Evolutionary conservation across 2,888 invertebrate species (phyloP), one percentile per base, ranked within the genome.

Genomic region (Philereme transversata): DNA sequence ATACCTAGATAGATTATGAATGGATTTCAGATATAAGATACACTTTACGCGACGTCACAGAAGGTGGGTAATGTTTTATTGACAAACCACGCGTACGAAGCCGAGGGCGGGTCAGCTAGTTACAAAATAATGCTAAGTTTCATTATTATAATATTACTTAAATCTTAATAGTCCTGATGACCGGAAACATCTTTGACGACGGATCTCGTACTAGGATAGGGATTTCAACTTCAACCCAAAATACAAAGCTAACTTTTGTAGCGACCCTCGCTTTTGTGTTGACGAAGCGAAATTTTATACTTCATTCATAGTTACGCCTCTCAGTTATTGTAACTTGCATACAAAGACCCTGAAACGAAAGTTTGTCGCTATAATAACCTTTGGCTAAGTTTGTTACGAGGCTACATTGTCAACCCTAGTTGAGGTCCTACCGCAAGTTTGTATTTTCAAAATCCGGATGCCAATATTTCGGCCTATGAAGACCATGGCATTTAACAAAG

Each of bases 251-350:
- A 72, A 79, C 76, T 78, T 79, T 74, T 78, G 78, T 72, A 70
- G 74, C 69, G 62, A 71, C 71, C 67, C 36, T 36, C 36, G 36
- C 36, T 8, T 75, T 79, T 80, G 77, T 78, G 77, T 72, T 71
- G 74, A 74, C 69, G 68, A 70, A 64, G 74, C 69, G 62, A 73
- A 76, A 78, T 79, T 78, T 75, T 74, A 75, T 75, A 76, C 74
- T 73, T 73, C 68, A 76, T 76, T 74, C 76, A 73, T 63, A 62
- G 62, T 64, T 52, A 53, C 62, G 56, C 55, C 65, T 63, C 68
- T 68, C 68, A 69, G 64, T 66, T 64, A 65, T 55, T 57, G 44
- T 60, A 38, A 44, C 49, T 61, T 62, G 51, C 54, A 35, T 51
- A 54, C 57, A 47, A 34, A 9, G 51, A 55, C 57, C 56, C 52